Percentiles rank a stretch among this genome's conserved stretches.
These are phyloP conservation scores for Lissonota sp. DNA, from an alignment of 2,888 invertebrate genomes.

Conservation along the genomic window DNA sequence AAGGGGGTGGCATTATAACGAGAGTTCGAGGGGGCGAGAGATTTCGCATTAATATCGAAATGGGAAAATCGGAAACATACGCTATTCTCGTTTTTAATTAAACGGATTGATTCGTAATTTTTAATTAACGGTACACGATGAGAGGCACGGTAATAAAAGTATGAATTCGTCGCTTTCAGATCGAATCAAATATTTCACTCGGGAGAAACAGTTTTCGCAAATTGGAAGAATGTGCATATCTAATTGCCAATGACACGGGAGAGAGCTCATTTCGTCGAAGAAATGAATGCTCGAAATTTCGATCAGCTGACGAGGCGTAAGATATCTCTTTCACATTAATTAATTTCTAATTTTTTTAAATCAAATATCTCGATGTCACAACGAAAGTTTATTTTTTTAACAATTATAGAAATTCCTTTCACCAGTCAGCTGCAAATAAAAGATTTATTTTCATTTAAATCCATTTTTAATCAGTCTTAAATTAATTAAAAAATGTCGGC, in stretches of 20 bases:
- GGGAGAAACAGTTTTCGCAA: conserved; percentile 16
- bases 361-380: no score
- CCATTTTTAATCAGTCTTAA: background rate
- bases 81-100: conserved; percentile 63
- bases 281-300: no score
- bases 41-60: conserved; percentile 59
- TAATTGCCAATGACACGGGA: background rate
- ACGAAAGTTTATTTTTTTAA: no score
- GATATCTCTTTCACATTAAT: no score
- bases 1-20: conserved; percentile 50
- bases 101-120: conserved; percentile 63
- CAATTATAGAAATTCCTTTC: no score
- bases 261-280: conserved; percentile 13
- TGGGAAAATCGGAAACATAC: conserved; percentile 52
- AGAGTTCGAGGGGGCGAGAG: conserved; percentile 22
- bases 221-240: conserved; percentile 27
- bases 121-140: conserved; percentile 62
- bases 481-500: no score
- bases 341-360: no score
- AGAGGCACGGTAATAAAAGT: conserved; percentile 18
- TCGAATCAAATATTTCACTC: conserved; percentile 49
- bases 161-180: no score
- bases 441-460: background rate
- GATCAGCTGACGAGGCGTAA: no score
- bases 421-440: background rate